Conservation (phyloP, 2,113 vertebrate species). For the Hassar affinis region DNA sequence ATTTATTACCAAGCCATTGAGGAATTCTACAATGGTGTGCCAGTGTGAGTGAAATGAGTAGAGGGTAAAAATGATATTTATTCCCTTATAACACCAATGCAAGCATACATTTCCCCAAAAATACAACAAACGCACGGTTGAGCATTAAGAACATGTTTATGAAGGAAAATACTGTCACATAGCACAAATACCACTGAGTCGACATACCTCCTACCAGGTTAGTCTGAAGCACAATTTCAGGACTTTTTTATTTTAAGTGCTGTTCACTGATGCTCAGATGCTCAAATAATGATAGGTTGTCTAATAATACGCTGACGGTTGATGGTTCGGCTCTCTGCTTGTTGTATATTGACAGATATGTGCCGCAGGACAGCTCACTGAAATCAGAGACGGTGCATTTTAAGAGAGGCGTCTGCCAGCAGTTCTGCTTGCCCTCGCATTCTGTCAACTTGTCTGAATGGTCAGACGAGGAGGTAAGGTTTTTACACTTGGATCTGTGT, state of each 20-base stretch:
- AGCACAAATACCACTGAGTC: not conserved
- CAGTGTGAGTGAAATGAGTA: conserved; percentile 76
- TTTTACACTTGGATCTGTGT: not conserved
- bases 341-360: conserved; percentile 73
- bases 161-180: not conserved
- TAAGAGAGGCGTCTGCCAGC: conserved; percentile 91
- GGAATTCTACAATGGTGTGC: conserved; percentile 91
- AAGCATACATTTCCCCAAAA: not conserved
- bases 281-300: not conserved
- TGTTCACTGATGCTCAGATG: not conserved
- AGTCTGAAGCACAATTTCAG: not conserved
- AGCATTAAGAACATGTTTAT: too few species aligned
- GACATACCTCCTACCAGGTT: not conserved
- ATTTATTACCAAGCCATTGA: conserved; percentile 97
- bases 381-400: conserved; percentile 94
- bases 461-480: conserved; percentile 89
- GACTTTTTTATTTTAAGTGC: not conserved
- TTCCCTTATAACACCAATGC: not conserved
- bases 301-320: not conserved
- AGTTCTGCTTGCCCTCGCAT: conserved; percentile 95
- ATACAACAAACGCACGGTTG: not conserved
- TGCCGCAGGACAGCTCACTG: conserved; percentile 87
- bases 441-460: conserved; percentile 92
- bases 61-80: not conserved
- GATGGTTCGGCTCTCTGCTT: conserved; percentile 5